A percentile compares a stretch with the other conserved stretches of the same genome.
Evolutionary conservation across 1,140 invertebrate genomes (phyloP).

Genomic region (Danaus plexippus): DNA sequence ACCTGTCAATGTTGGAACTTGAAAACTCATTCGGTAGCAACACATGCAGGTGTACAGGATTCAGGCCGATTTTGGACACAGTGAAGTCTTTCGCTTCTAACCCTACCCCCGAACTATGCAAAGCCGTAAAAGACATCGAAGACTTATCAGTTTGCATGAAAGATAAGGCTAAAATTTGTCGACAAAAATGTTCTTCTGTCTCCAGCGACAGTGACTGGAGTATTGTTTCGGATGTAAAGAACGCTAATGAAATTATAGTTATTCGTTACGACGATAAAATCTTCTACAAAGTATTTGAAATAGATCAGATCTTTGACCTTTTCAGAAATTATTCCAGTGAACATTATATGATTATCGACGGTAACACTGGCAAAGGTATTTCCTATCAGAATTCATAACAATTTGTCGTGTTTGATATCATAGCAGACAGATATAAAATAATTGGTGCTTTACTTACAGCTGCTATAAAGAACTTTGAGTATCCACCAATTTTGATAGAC

Average conservation of each 20-base stretch:
- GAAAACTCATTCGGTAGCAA: slow-evolving; percentile 87
- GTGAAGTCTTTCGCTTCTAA: slow-evolving; percentile 83
- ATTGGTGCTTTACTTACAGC: slow-evolving; percentile 31
- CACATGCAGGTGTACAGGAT: slow-evolving; percentile 91
- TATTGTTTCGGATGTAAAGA: slow-evolving; percentile 24
- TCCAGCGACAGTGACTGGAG: slow-evolving; percentile 44
- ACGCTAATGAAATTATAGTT: slow-evolving; percentile 17
- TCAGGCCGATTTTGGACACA: slow-evolving; percentile 86
- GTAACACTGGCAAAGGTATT: slow-evolving; percentile 76
- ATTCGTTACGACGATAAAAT: slow-evolving; percentile 34
- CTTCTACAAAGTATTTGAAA: slow-evolving; percentile 45
- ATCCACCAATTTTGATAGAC: slow-evolving; percentile 76
- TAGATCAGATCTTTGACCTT: slow-evolving; percentile 43
- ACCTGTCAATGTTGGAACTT: slow-evolving; percentile 77
- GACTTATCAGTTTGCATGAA: slow-evolving; percentile 50
- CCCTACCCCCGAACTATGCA: slow-evolving; percentile 62
- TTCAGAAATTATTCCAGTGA: slow-evolving; percentile 31
- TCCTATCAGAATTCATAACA: background rate
- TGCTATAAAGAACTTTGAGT: slow-evolving; percentile 44
- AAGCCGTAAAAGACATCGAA: slow-evolving; percentile 75
- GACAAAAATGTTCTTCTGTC: slow-evolving; percentile 37
- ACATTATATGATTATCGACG: slow-evolving; percentile 72
- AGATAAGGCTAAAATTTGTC: slow-evolving; percentile 24
- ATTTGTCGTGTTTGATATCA: no score
- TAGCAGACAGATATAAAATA: no score